These are phyloP conservation scores for Polypedilum pembai DNA, from an alignment of 1,140 invertebrate genomes.

Conservation along the genomic window DNA sequence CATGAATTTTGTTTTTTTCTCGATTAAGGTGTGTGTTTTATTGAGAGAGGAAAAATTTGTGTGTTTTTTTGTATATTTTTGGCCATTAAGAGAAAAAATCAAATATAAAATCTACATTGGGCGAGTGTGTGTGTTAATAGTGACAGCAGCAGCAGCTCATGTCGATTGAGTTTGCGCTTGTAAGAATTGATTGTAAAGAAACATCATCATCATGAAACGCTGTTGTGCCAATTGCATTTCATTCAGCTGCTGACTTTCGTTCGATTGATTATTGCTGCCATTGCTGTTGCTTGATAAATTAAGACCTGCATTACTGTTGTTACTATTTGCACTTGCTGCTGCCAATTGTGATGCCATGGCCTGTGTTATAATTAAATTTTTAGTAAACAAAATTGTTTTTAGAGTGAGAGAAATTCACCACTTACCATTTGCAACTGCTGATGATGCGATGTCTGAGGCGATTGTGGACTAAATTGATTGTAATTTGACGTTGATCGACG, in stretches of 20 bases:
- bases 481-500: conserved; percentile 42
- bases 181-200: not conserved
- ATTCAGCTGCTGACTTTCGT: conserved; percentile 13
- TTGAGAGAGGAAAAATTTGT: not conserved
- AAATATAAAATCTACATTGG: not conserved
- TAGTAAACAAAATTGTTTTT: not conserved
- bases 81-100: not conserved
- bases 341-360: not conserved
- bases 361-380: not conserved
- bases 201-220: conserved; percentile 22
- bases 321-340: not conserved
- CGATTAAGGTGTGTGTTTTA: no score
- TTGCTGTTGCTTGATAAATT: not conserved
- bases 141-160: not conserved
- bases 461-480: conserved; percentile 17
- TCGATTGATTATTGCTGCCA: not conserved
- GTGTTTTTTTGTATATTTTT: not conserved
- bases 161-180: not conserved
- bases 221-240: conserved; percentile 23
- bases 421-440: not conserved
- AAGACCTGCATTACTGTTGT: not conserved
- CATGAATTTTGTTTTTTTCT: not conserved
- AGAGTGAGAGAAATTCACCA: not conserved
- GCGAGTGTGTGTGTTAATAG: no score
- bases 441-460: not conserved